phyloP scores from a whole-genome alignment of 2,888 invertebrate species.

The Rotaria macrura region DNA sequence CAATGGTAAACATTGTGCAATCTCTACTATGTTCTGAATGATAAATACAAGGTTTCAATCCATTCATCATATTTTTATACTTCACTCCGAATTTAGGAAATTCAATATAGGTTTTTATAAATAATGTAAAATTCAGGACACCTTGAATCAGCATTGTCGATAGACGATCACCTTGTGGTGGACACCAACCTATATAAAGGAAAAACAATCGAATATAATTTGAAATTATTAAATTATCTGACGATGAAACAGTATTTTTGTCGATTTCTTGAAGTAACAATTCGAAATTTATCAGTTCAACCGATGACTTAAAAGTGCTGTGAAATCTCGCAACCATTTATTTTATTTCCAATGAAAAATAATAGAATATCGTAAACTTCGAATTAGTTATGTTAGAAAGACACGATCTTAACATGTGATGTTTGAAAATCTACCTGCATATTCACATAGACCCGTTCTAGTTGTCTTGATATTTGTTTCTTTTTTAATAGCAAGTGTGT shows the following conservation, averaged over 20 bases:
- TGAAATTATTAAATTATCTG: too few relatives aligned
- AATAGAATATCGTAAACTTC: too few relatives aligned
- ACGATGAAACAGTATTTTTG: too few relatives aligned
- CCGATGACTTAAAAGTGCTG: too few relatives aligned
- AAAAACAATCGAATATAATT: too few relatives aligned
- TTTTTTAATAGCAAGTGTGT: neutral
- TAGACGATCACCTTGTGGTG: neutral
- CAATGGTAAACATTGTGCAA: conserved; percentile 52
- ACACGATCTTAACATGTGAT: too few relatives aligned
- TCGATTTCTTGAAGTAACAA: too few relatives aligned
- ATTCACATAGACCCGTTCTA: neutral
- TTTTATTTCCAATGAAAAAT: too few relatives aligned
- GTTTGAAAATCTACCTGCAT: too few relatives aligned
- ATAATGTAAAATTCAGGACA: conserved; percentile 47
- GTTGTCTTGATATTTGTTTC: neutral
- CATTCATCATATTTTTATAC: conserved; percentile 39
- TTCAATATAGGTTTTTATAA: conserved; percentile 52
- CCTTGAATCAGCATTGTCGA: neutral
- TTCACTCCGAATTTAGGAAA: conserved; percentile 49
- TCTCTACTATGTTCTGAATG: neutral
- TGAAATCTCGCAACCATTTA: too few relatives aligned
- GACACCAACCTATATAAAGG: conserved; percentile 24
- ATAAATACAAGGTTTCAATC: neutral
- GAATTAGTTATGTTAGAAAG: too few relatives aligned
- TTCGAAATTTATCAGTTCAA: too few relatives aligned